Base-by-base conservation (phyloP, 2,797 vertebrate genomes). In the Taeniopygia guttata region DNA sequence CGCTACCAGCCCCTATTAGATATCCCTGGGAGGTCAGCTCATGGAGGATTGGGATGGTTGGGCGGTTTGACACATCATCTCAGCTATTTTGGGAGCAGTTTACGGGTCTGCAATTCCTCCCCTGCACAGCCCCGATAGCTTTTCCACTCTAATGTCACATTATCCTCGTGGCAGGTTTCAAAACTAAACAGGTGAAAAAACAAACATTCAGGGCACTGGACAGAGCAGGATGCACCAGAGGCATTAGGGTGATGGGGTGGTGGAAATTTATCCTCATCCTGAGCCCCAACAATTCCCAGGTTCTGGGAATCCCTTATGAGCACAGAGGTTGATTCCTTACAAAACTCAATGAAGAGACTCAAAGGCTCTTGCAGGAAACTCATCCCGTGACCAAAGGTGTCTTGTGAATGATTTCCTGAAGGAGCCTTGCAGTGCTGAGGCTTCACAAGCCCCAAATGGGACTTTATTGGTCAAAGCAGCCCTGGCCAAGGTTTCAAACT, bases 41-140 rank as follows among this genome's bases (percentile, higher is more conserved):
- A 3, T 80, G 85, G 72, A 96, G 91, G 69, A 48, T 95, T 93
- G 46, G 84, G 96, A 96, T 94, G 78, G 95, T 58, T 95, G 95
- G 87, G 93, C 68, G 3, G 93, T 95, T 95, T 96, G 95, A 95
- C 96, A 96, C 96, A 94, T 97, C 96, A 96, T 94, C 96, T 94
- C 94, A 36, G 89, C 96, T 97, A 97, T 97, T 97, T 94, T 93
- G 75, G 95, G 97, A 97, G 92, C 92, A 93, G 96, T 96, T 97
- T 96, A 97, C 67, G 1, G 96, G 84, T 87, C 95, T 94, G 94
- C 96, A 94, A 96, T 97, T 95, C 96, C 84, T 96, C 91, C 90
- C 83, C 92, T 79, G 93, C 87, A 38, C 94, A 64, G 83, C 95
- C 94, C 90, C 20, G 63, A 96, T 89, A 87, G 94, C 94, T 96